Percentiles rank a stretch among this genome's conserved stretches.
These are phyloP conservation scores for Sebastes baramenuke DNA, from an alignment of 2,797 vertebrate species.

Conservation along the genomic window DNA sequence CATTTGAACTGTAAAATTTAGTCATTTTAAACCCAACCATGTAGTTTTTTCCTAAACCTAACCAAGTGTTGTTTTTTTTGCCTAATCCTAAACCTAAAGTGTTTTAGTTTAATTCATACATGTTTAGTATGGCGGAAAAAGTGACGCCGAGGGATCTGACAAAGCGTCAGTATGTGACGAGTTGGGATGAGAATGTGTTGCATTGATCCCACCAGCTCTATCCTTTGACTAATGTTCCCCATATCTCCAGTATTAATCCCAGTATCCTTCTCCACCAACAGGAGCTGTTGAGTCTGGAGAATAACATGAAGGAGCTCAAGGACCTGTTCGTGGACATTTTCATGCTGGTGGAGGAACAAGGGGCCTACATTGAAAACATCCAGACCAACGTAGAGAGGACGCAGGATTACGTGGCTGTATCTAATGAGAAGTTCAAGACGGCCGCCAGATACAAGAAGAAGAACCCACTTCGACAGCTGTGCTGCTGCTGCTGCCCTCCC, in stretches of 20 bases:
- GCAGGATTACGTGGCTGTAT: constrained; percentile 86
- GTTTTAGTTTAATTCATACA: no score
- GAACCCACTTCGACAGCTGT: constrained; percentile 87
- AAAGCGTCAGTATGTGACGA: no score
- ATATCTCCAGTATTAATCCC: constrained; percentile 2
- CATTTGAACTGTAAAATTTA: no score
- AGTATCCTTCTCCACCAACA: constrained; percentile 45
- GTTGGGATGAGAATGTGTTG: no score
- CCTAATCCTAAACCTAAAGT: no score
- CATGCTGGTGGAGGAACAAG: constrained; percentile 92
- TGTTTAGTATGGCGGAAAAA: no score
- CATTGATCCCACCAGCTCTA: not conserved
- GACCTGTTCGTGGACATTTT: constrained; percentile 93
- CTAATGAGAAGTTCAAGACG: constrained; percentile 90
- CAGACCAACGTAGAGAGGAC: constrained; percentile 88
- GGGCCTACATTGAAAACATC: constrained; percentile 89
- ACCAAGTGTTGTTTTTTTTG: no score
- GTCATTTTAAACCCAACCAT: no score
- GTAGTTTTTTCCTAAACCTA: no score
- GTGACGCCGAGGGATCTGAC: no score
- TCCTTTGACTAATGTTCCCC: not conserved
- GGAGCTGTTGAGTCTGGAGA: constrained; percentile 91
- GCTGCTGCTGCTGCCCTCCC: constrained; percentile 92
- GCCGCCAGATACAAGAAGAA: constrained; percentile 90
- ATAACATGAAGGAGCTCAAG: constrained; percentile 91